These are phyloP conservation scores for Parelbella ahira DNA, from an alignment of 2,888 invertebrate species.

Conservation along the genomic window DNA sequence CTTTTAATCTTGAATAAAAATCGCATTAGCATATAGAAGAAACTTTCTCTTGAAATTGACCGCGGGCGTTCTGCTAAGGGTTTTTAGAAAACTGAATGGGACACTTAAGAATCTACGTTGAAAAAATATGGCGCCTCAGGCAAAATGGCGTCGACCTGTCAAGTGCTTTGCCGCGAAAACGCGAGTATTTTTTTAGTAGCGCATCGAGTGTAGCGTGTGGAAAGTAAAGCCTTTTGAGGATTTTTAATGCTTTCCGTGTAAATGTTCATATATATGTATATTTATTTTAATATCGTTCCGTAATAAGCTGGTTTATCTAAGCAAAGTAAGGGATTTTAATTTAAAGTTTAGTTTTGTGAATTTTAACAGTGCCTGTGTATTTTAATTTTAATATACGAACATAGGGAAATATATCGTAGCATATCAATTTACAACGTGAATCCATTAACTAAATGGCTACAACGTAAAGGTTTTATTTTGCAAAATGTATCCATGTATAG, in stretches of 20 bases:
- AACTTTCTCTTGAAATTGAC: conserved; percentile 18
- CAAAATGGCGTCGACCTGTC: conserved; percentile 31
- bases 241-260: conserved; percentile 1
- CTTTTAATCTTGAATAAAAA: conserved; percentile 5
- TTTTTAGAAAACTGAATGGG: conserved; percentile 26
- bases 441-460: no score
- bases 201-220: conserved; percentile 6
- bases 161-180: conserved; percentile 30
- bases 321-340: background rate
- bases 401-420: no score
- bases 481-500: no score
- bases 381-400: background rate
- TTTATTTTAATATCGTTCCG: background rate
- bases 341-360: no score
- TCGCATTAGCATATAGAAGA: conserved; percentile 9
- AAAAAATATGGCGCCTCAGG: conserved; percentile 27
- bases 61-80: conserved; percentile 23
- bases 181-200: conserved; percentile 16
- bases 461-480: no score
- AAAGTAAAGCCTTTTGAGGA: conserved; percentile 5
- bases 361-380: background rate
- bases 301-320: background rate
- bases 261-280: background rate
- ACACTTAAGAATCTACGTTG: conserved; percentile 25
- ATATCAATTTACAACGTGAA: no score